Base-by-base conservation (phyloP, 2,113 vertebrate genomes). In the Xenus cinereus region DNA sequence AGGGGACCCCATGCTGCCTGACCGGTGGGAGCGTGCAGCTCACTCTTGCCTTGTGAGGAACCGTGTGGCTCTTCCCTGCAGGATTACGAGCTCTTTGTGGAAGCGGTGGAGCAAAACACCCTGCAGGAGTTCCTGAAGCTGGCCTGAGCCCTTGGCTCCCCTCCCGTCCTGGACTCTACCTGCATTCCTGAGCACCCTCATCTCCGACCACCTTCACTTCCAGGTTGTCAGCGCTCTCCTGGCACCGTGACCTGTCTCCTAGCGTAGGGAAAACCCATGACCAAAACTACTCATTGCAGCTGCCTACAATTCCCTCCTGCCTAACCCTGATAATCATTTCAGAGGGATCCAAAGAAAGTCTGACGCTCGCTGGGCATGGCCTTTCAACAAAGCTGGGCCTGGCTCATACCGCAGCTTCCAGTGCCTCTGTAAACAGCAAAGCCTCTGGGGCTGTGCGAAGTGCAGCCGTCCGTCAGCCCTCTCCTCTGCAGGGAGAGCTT, bases 81-180 rank as follows among this genome's bases (percentile, higher is more conserved):
- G 99, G 98, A 99, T 96, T 99, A 99, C 5, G 98, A 99, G 93
- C 98, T 99, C 97, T 99, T 99, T 69, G 98, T 98, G 19, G 98
- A 99, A 91, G 99, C 99, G 0, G 99, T 99, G 97, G 99, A 99
- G 90, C 98, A 98, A 28, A 99, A 99, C 82, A 97, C 98, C 7
- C 98, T 99, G 98, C 98, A 99, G 78, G 98, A 99, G 95, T 99
- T 99, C 97, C 98, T 99, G 96, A 99, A 99, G 95, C 92, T 99
- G 97, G 98, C 98, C 76, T 99, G 98, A 99, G 67, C 76, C 68
- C n/a, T 0, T 1, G 53, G 26, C 32, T 37, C 19, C 59, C 57
- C 37, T 75, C 59, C 77, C 7, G 0, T 72, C 78, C 95, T 80
- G 91, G 96, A 97, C 97, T 96, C 95, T 87, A 22, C 85, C 88